Evolutionary conservation across 1,140 invertebrate genomes (phyloP).

Genomic region (Drosophila miranda): DNA sequence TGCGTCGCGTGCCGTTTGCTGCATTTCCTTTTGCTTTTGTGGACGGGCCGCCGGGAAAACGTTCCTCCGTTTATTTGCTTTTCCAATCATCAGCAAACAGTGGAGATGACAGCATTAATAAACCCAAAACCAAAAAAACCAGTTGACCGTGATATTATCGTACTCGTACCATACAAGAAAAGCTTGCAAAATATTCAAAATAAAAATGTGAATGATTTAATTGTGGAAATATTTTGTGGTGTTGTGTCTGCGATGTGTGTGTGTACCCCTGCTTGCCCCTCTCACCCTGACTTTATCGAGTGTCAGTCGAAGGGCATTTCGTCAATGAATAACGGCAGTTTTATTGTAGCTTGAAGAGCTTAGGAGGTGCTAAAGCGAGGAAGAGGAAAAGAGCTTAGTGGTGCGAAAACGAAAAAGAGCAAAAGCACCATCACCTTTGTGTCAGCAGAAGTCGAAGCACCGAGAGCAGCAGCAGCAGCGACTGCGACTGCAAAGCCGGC

Average conservation of each 20-base stretch:
- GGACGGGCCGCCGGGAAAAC: conserved; percentile 21
- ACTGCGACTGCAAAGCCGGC: conserved; percentile 20
- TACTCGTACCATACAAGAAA: not conserved
- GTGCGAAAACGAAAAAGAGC: conserved; percentile 40
- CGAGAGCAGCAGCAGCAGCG: conserved; percentile 1
- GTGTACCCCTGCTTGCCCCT: not conserved
- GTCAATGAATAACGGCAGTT: conserved; percentile 49
- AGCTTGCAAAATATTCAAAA: conserved; percentile 10
- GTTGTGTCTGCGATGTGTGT: not conserved
- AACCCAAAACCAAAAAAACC: conserved; percentile 25
- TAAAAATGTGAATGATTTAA: conserved; percentile 45
- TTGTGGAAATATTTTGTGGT: conserved; percentile 20
- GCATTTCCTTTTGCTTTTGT: conserved; percentile 28
- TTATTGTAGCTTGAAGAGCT: too few relatives aligned
- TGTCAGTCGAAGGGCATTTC: conserved; percentile 24
- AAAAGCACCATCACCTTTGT: conserved; percentile 39
- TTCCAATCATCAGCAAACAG: conserved; percentile 19
- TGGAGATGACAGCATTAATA: conserved; percentile 4
- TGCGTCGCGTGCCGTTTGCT: conserved; percentile 46
- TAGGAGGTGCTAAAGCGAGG: conserved; percentile 30
- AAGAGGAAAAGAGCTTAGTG: conserved; percentile 32
- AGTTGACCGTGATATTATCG: conserved; percentile 46
- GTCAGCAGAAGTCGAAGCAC: conserved; percentile 13
- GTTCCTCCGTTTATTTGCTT: conserved; percentile 34
- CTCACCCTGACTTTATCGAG: not conserved